phyloP scores from a whole-genome alignment of 2,888 invertebrate species.

The Prosopocoilus inquinatus region DNA sequence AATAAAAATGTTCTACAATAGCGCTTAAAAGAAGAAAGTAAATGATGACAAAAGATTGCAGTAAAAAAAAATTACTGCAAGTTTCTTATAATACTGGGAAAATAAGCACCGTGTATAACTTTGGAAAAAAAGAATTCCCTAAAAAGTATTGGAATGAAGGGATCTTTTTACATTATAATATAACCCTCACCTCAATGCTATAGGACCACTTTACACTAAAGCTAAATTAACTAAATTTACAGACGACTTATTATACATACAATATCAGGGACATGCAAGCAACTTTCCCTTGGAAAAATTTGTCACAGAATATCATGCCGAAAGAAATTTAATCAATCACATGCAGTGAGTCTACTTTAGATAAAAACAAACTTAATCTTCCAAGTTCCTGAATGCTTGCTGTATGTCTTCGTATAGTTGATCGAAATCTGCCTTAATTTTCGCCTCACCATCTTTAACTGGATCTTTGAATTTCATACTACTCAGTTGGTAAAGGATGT shows the following conservation, averaged over 20 bases:
- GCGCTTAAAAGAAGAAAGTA: conserved; percentile 1
- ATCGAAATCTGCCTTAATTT: conserved; percentile 96
- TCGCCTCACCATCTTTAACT: conserved; percentile 95
- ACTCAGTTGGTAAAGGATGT: conserved; percentile 93
- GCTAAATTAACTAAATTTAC: neutral
- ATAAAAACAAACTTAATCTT: conserved; percentile 68
- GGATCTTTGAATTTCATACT: conserved; percentile 99
- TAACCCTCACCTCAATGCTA: conserved; percentile 15
- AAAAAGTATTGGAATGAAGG: conserved; percentile 13
- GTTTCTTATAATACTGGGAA: conserved; percentile 13
- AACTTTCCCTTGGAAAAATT: neutral
- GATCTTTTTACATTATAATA: conserved; percentile 10
- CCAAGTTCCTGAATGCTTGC: conserved; percentile 96
- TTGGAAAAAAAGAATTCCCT: conserved; percentile 3
- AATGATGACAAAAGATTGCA: neutral
- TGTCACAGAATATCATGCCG: neutral
- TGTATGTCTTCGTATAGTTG: conserved; percentile 96
- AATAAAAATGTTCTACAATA: conserved; percentile 1
- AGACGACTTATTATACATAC: conserved; percentile 9
- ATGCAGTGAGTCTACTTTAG: conserved; percentile 10
- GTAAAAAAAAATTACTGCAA: conserved; percentile 8
- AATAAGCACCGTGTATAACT: conserved; percentile 13
- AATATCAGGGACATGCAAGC: neutral
- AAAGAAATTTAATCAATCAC: conserved; percentile 3
- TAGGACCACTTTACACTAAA: conserved; percentile 3